Evolutionary conservation across 2,113 vertebrate species (phyloP).

Genomic region (Colistium nudipinnis): DNA sequence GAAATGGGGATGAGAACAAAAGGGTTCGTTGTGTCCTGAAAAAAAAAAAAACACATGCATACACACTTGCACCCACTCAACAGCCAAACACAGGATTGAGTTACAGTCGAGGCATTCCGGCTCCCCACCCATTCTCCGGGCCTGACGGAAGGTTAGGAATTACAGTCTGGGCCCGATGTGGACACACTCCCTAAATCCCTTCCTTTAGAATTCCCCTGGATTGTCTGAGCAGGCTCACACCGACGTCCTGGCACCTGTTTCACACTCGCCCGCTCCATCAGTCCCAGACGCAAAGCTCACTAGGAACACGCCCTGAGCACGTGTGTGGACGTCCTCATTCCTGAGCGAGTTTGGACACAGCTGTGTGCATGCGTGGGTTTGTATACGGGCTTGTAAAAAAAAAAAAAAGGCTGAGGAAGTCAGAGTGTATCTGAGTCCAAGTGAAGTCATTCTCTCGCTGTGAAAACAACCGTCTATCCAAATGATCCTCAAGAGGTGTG

Average conservation of each 20-base stretch:
- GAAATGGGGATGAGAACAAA: constrained; percentile 63
- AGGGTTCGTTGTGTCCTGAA: constrained; percentile 62
- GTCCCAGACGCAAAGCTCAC: constrained; percentile 23
- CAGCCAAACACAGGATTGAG: constrained; percentile 62
- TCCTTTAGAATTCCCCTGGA: constrained; percentile 48
- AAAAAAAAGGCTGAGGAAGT: constrained; percentile 6
- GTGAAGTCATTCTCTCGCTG: constrained; percentile 40
- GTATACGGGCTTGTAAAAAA: constrained; percentile 9
- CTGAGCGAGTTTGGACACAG: constrained; percentile 60
- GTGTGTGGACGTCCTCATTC: constrained; percentile 58
- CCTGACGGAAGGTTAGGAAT: constrained; percentile 40
- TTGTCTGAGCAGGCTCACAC: constrained; percentile 16
- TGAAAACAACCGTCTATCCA: constrained; percentile 34
- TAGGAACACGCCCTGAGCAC: constrained; percentile 32
- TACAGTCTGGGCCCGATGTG: constrained; percentile 11
- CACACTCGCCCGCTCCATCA: constrained; percentile 38
- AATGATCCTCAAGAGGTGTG: constrained; percentile 15
- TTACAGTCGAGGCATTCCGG: constrained; percentile 65
- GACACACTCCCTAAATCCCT: constrained; percentile 42
- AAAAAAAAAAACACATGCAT: constrained; percentile 56
- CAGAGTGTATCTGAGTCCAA: constrained; percentile 30
- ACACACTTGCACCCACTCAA: constrained; percentile 73
- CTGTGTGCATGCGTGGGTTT: constrained; percentile 31
- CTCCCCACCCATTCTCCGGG: constrained; percentile 55
- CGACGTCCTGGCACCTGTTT: constrained; percentile 65